Evolutionary conservation across 1,140 invertebrate species (phyloP).

Genomic region (Aphelinus certus): DNA sequence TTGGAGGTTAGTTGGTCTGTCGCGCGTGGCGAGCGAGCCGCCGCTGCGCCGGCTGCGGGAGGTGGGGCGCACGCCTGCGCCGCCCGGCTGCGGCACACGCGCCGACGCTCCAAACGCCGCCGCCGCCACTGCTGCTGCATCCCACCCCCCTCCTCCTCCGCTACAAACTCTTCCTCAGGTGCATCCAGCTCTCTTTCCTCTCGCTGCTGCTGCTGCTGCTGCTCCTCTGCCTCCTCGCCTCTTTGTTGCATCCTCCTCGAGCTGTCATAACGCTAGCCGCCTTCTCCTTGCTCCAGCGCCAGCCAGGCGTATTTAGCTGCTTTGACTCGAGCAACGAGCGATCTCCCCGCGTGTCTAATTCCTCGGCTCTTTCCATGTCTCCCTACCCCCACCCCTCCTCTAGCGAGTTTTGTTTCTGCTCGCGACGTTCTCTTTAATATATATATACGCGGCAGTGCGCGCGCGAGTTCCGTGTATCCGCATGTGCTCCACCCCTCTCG

Average conservation of each 20-base stretch:
- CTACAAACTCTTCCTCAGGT: too few relatives aligned
- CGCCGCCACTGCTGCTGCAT: constrained; percentile 38
- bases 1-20: constrained; percentile 61
- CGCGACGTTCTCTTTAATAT: not conserved
- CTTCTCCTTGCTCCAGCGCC: constrained; percentile 32
- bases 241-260: constrained; percentile 10
- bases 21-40: constrained; percentile 63
- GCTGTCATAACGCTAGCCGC: not conserved
- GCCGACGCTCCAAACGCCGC: constrained; percentile 23
- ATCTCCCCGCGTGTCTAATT: too few relatives aligned
- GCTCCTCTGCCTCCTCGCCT: constrained; percentile 25
- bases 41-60: constrained; percentile 45
- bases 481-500: too few relatives aligned
- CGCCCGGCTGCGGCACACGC: not conserved
- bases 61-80: constrained; percentile 4
- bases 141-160: not conserved
- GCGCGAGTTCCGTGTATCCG: too few relatives aligned
- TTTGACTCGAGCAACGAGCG: not conserved
- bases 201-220: not conserved
- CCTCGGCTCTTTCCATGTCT: not conserved
- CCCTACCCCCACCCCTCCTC: not conserved
- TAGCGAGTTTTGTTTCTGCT: too few relatives aligned
- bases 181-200: too few relatives aligned
- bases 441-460: not conserved
- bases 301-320: constrained; percentile 1